phyloP scores from a whole-genome alignment of 2,113 vertebrate species.

The Scopus umbretta region DNA sequence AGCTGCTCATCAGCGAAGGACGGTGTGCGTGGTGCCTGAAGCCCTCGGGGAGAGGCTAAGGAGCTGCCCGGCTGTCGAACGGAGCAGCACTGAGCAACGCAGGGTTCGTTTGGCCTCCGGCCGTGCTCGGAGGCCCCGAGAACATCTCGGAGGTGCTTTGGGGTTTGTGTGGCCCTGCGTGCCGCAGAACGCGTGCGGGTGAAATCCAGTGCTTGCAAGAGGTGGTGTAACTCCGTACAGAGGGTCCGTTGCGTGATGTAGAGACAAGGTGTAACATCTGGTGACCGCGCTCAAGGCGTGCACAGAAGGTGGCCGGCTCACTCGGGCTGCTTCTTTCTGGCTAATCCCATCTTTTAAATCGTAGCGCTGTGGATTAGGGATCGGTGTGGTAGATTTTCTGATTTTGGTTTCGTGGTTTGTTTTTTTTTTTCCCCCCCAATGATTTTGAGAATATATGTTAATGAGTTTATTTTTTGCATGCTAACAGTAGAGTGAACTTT shows the following conservation, averaged over 20 bases:
- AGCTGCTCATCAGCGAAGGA: not conserved
- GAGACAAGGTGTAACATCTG: not conserved
- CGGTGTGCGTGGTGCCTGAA: not conserved
- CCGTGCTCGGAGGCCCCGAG: not conserved
- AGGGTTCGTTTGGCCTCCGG: not conserved
- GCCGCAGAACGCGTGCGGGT: fast-evolving
- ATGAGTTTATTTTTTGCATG: not conserved
- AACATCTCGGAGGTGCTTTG: not conserved
- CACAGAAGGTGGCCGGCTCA: fast-evolving
- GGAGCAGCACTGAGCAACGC: fast-evolving
- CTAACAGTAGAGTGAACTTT: not conserved
- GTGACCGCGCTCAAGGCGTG: fast-evolving
- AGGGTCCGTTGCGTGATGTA: fast-evolving
- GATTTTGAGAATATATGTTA: not conserved
- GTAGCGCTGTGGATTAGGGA: not conserved
- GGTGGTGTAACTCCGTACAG: fast-evolving
- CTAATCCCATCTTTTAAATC: not conserved
- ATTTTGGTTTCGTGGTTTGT: fast-evolving
- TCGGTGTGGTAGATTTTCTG: not conserved
- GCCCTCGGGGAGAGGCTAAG: fast-evolving
- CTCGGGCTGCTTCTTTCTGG: not conserved
- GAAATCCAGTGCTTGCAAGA: not conserved
- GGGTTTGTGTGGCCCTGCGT: too few relatives aligned
- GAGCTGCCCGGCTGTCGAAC: not conserved
- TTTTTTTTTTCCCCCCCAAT: too few relatives aligned